Base-by-base conservation (phyloP, 1,140 invertebrate species). In the Anastrepha ludens region DNA sequence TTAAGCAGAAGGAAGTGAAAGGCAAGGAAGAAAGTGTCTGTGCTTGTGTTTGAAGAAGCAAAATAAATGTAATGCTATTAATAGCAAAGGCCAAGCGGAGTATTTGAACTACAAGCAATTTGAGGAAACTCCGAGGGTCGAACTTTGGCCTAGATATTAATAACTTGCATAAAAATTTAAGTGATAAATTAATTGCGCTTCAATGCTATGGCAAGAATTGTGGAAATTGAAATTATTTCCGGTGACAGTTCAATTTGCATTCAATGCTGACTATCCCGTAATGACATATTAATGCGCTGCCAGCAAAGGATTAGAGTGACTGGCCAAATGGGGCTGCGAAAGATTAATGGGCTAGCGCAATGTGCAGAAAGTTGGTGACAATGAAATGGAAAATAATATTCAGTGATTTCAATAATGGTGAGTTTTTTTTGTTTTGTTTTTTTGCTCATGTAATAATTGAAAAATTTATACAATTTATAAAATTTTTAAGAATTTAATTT, bases 161-260 rank as follows among this genome's bases (percentile, higher is more conserved):
- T n/a, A 81, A 50, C 50, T 81, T 41, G 74, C 15, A 11, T 81
- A n/a, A 15, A 81, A 81, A 81, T 81, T 81, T 81, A 81, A 81
- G 47, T 81, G 74, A 81, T 81, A 81, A 55, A 81, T 81, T 81
- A 81, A 81, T 47, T 5, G 74, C 50, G 1, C 44, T 29, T 81
- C 20, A n/a, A 29, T 17, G 65, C 20, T 41, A n/a, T 29, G 2
- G 74, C 2, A 4, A 44, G 15, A 81, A 55, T 11, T 4, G 29
- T 39, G 64, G 29, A 67, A 67, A 67, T 67, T 67, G 65, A 67
- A 67, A 67, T 81, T 58, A 47, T 81, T 81, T 81, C 50, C 44
- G 47, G 44, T 81, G 74, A 81, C 74, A 81, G 47, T 81, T 81
- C 74, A 81, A 81, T 81, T 55, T 81, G 17, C 65, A 67, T n/a